Base-by-base conservation (phyloP, 2,797 vertebrate species). In the Danio aesculapii region DNA sequence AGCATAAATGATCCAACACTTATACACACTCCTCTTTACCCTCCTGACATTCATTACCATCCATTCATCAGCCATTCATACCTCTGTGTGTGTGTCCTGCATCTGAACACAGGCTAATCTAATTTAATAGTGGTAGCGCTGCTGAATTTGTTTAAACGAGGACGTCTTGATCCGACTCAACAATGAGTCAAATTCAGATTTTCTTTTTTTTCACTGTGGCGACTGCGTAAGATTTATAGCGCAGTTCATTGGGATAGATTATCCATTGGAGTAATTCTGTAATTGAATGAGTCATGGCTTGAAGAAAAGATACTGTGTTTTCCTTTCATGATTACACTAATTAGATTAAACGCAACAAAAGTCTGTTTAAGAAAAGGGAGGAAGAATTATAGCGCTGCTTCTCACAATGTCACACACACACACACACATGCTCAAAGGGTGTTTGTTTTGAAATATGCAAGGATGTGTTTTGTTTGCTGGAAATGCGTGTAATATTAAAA, bases 1-100 rank as follows among this genome's bases (percentile, higher is more conserved):
- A 93, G 93, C 92, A 93, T 91, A 93, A 92, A 93, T 92, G 92
- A 94, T 92, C 91, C 92, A 88, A 92, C 92, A 91, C 93, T 92
- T 92, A 91, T 85, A 89, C 87, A 92, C 90, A 92, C 87, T 89
- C 83, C 88, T 85, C 88, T 87, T 81, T 69, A 57, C 41, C 61
- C 83, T 77, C 69, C 81, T 83, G 69, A 77, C 66, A 61, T 58
- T 43, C 11, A 78, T 78, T 70, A 61, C 6, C 66, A 43, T 78
- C 66, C 76, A 70, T 69, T 78, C 55, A 61, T 39, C 59, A 49
- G 12, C 19, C 8, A 67, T 63, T 82, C 57, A 70, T 44, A 81
- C 78, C 77, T 50, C 46, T 75, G 66, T 76, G 58, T 39, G 46
- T 77, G 76, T 62, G 70, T 64, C 59, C 71, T 57, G 82, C 55